Evolutionary conservation across 1,140 invertebrate species (phyloP).

Genomic region (Octopus bimaculoides): DNA sequence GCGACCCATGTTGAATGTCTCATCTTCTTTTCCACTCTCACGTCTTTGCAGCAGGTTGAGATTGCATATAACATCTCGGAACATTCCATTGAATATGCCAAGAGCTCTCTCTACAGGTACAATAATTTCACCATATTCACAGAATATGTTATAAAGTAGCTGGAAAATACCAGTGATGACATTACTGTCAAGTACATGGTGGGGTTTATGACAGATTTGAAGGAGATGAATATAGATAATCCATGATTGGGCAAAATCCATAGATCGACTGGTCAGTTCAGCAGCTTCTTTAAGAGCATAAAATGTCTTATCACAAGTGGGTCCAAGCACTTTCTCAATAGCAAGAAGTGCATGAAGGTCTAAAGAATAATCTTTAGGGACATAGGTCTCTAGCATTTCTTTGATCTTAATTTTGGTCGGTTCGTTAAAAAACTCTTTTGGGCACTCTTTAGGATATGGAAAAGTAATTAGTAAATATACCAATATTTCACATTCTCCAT

Average conservation of each 20-base stretch:
- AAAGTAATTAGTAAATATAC: background rate
- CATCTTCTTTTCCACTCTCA: background rate
- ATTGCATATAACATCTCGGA: background rate
- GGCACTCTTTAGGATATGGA: background rate
- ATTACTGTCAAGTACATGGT: background rate
- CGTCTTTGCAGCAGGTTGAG: background rate
- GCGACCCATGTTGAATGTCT: background rate
- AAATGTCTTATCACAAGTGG: background rate
- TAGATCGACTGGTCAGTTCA: background rate
- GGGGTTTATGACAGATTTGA: background rate
- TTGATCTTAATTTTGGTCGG: background rate
- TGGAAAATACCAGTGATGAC: background rate
- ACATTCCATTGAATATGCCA: background rate
- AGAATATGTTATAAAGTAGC: background rate
- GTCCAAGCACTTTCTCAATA: background rate
- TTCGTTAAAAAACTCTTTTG: background rate
- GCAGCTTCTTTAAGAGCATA: background rate
- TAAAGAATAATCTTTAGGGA: background rate
- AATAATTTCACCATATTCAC: background rate
- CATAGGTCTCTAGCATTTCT: background rate
- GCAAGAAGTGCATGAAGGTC: background rate
- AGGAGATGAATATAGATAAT: background rate
- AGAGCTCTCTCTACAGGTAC: background rate
- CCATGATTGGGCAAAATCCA: background rate
- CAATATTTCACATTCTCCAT: background rate